These are phyloP conservation scores for Dynastes hyllus DNA, from an alignment of 2,888 invertebrate species.

Conservation along the genomic window DNA sequence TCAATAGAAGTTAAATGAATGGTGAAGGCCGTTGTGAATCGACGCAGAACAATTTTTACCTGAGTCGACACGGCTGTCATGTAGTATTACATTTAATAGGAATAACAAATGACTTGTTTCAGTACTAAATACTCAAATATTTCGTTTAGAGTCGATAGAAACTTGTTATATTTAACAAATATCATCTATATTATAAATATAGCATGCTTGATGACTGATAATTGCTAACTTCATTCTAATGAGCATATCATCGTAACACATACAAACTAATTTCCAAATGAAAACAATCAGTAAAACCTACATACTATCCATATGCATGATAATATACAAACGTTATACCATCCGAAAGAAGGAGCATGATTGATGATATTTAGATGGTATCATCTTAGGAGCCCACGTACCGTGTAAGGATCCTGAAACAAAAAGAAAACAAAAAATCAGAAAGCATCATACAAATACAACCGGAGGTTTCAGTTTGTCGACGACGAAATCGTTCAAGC, in stretches of 20 bases:
- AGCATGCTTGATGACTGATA: too few species aligned
- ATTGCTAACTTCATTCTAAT: not conserved
- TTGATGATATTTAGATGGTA: conserved; percentile 57
- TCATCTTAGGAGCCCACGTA: conserved; percentile 67
- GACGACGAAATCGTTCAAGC: conserved; percentile 5
- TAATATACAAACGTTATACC: conserved; percentile 6
- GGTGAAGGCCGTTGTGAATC: conserved; percentile 3
- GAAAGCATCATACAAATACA: conserved; percentile 53
- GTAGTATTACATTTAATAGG: not conserved
- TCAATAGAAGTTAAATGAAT: conserved; percentile 1
- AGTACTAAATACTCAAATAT: too few species aligned
- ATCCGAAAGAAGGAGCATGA: conserved; percentile 57
- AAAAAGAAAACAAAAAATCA: conserved; percentile 68
- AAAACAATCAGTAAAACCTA: conserved; percentile 3
- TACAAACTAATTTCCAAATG: not conserved
- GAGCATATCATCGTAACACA: not conserved
- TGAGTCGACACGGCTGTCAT: conserved; percentile 4
- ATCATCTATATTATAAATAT: too few species aligned
- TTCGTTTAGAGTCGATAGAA: too few species aligned
- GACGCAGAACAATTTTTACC: conserved; percentile 1
- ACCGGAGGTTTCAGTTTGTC: conserved; percentile 15
- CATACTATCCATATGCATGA: conserved; percentile 2
- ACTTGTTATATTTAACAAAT: too few species aligned
- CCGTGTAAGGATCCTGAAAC: conserved; percentile 80
- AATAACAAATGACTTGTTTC: not conserved